A percentile compares a stretch with the other conserved stretches of the same genome.
Evolutionary conservation across 1,140 invertebrate genomes (phyloP).

Genomic region (Venustaconcha ellipsiformis): DNA sequence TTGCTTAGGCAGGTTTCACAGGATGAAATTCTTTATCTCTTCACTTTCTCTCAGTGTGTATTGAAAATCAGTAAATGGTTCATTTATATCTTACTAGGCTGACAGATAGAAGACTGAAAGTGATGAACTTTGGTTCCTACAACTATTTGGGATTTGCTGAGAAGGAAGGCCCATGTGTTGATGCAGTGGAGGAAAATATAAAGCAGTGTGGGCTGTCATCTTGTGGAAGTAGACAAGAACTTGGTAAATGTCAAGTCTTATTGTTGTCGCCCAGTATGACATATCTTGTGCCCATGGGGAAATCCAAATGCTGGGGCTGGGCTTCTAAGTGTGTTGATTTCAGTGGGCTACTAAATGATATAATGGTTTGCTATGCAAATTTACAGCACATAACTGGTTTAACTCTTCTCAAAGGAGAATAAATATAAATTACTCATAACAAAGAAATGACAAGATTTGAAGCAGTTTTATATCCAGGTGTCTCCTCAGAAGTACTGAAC

Average conservation of each 20-base stretch:
- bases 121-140: slow-evolving; percentile 72
- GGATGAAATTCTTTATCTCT: neutral
- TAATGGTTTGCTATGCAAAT: no score
- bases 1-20: neutral
- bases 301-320: no score
- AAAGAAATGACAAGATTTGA: no score
- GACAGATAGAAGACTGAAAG: slow-evolving; percentile 60
- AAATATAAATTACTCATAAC: no score
- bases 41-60: neutral
- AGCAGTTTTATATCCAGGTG: no score
- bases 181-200: slow-evolving; percentile 57
- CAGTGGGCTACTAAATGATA: no score
- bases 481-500: no score
- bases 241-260: slow-evolving; percentile 45
- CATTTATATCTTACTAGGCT: slow-evolving; percentile 29
- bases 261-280: neutral
- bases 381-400: no score
- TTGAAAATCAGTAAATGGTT: neutral
- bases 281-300: neutral
- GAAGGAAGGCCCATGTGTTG: slow-evolving; percentile 67
- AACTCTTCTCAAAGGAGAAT: no score
- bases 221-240: slow-evolving; percentile 63
- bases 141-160: slow-evolving; percentile 74
- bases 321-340: no score
- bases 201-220: slow-evolving; percentile 63